phyloP scores from a whole-genome alignment of 2,888 invertebrate genomes.

The Hedya salicella region DNA sequence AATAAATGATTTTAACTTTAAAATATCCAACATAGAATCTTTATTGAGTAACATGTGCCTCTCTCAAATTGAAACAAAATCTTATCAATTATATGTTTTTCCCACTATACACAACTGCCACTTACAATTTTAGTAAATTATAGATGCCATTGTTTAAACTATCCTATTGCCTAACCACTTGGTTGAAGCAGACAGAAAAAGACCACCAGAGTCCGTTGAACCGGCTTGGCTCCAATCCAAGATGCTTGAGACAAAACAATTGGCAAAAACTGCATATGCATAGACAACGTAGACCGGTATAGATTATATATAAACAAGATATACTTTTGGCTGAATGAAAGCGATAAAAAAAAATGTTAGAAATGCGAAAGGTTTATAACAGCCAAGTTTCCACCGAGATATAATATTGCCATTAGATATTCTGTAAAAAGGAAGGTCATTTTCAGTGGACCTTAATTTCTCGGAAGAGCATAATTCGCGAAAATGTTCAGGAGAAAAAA shows the following conservation, averaged over 20 bases:
- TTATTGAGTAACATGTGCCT: too few species aligned
- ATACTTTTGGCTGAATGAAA: neutral
- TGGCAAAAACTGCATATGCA: slow-evolving; percentile 58
- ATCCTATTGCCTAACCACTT: slow-evolving; percentile 22
- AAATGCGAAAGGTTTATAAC: too few species aligned
- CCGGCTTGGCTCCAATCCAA: slow-evolving; percentile 67
- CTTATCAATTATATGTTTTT: neutral
- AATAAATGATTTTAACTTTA: too few species aligned
- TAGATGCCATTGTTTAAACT: slow-evolving; percentile 1
- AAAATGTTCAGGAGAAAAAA: too few species aligned
- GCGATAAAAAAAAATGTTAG: too few species aligned
- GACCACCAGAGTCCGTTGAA: slow-evolving; percentile 56
- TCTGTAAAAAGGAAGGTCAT: too few species aligned
- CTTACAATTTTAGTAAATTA: neutral
- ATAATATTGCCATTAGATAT: too few species aligned
- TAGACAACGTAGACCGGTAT: slow-evolving; percentile 54
- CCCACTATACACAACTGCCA: neutral
- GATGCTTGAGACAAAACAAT: slow-evolving; percentile 54
- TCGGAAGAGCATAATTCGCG: too few species aligned
- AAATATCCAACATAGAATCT: too few species aligned
- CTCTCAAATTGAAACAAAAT: neutral
- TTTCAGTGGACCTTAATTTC: too few species aligned
- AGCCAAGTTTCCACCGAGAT: too few species aligned
- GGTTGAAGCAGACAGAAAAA: slow-evolving; percentile 41
- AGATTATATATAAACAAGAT: neutral